Evolutionary conservation across 2,113 vertebrate species (phyloP), one percentile per base, ranked within the genome.

Genomic region (Rhynchomys soricoides): DNA sequence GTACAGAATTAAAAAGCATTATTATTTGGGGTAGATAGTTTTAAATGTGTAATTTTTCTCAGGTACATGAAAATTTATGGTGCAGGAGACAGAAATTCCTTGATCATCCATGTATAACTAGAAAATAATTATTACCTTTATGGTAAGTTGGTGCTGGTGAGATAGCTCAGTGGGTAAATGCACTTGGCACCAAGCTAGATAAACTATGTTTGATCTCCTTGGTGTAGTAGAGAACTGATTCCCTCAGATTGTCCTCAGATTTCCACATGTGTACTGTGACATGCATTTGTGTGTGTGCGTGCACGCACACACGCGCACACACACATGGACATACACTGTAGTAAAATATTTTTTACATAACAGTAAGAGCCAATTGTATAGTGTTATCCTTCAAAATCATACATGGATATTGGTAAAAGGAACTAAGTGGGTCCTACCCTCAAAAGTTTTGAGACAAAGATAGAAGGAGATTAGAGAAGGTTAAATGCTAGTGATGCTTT

Each of bases 41-140:
- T 89, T 91, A 93, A 92, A 85, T 86, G 29, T 92, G 37, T 40
- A 31, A 3, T 81, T 97, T 95, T 95, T 40, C 71, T 86, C 59
- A 34, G 52, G 52, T 73, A 29, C 3, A 71, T 68, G 85, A 6
- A 52, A 57, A 89, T 43, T 7, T 62, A 16, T 37, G 19, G 34
- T 13, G 68, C 37, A 71, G 48, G 16, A 89, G 19, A 74, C 70
- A 87, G 29, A 86, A 90, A 81, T 22, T 77, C 62, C 12, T 87
- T 95, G 11, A 91, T 81, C 34, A 85, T 66, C 13, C n/a, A 1
- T 29, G 57, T 48, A 66, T 85, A 92, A 90, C 48, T 64, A 79
- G 10, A 93, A 55, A 81, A 78, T 31, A 95, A 73, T 40, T 73
- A 19, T 93, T 74, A 87, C 86, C 19, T 5, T 50, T 37, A 89